phyloP scores from a whole-genome alignment of 2,113 vertebrate species.

The Falco punctatus region DNA sequence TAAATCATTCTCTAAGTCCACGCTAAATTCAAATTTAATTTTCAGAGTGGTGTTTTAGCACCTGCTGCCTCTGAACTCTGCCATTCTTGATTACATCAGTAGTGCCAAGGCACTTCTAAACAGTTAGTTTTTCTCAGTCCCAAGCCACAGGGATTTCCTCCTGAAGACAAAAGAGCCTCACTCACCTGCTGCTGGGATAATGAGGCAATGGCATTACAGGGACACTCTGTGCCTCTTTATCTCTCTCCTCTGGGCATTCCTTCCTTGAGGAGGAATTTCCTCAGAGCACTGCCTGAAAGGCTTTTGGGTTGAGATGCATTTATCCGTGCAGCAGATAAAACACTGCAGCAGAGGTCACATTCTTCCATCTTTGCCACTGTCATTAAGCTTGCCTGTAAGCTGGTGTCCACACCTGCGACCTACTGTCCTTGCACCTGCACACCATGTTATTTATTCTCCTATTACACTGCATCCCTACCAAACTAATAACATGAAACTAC shows the following conservation, averaged over 20 bases:
- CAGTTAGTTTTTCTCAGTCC: not conserved
- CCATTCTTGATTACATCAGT: not conserved
- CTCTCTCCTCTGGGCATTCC: constrained; percentile 31
- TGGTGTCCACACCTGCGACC: not conserved
- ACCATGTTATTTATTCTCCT: not conserved
- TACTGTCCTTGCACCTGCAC: not conserved
- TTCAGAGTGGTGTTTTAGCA: not conserved
- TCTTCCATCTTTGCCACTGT: constrained; percentile 2
- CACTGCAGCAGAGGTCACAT: not conserved
- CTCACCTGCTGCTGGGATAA: constrained; percentile 21
- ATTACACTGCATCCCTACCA: not conserved
- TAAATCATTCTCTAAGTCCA: not conserved
- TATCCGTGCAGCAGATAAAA: constrained; percentile 37
- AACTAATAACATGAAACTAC: not conserved
- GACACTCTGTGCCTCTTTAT: constrained; percentile 2
- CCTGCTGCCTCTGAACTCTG: not conserved
- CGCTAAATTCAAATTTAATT: not conserved
- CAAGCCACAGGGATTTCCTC: not conserved
- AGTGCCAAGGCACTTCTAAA: not conserved
- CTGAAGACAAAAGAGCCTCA: not conserved
- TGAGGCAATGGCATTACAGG: not conserved
- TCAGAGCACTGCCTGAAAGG: not conserved
- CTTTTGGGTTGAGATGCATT: not conserved
- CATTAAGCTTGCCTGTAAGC: not conserved
- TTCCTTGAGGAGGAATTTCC: constrained; percentile 46